These are phyloP conservation scores for Ormyrus rosae DNA, from an alignment of 2,888 invertebrate species.

Conservation along the genomic window DNA sequence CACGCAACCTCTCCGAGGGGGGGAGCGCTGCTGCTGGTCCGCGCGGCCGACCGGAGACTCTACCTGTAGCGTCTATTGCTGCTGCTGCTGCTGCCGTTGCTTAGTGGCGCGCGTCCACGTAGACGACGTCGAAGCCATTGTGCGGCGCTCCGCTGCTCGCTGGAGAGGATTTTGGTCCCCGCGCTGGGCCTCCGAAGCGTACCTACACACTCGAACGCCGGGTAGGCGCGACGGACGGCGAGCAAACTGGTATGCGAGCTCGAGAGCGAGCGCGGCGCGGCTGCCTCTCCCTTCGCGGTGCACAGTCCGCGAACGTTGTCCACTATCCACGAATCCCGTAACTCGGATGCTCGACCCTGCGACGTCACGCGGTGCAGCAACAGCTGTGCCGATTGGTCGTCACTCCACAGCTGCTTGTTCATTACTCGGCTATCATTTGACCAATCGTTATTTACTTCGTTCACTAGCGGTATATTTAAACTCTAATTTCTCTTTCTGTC, in stretches of 20 bases:
- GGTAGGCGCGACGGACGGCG: too few relatives aligned
- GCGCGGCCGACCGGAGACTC: slow-evolving; percentile 42
- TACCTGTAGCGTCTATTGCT: slow-evolving; percentile 68
- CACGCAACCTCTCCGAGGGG: not conserved
- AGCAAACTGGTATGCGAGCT: too few relatives aligned
- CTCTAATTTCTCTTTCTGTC: too few relatives aligned
- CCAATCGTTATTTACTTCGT: too few relatives aligned
- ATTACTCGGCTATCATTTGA: too few relatives aligned
- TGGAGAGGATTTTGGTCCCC: not conserved
- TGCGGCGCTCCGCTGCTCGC: slow-evolving; percentile 11
- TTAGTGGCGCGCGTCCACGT: slow-evolving; percentile 66
- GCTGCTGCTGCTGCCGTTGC: slow-evolving; percentile 56
- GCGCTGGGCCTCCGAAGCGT: not conserved
- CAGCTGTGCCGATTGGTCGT: not conserved
- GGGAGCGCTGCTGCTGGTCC: slow-evolving; percentile 20
- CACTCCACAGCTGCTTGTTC: not conserved
- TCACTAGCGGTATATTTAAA: too few relatives aligned
- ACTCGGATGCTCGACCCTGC: not conserved
- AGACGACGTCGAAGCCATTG: not conserved
- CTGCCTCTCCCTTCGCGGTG: too few relatives aligned
- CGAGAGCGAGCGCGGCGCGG: too few relatives aligned
- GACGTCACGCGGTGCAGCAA: slow-evolving; percentile 23
- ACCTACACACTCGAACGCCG: not conserved
- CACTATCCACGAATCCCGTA: slow-evolving; percentile 31
- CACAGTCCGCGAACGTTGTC: slow-evolving; percentile 17